Evolutionary conservation across 2,797 vertebrate species (phyloP).

Genomic region (Cyprinodon diabolis): DNA sequence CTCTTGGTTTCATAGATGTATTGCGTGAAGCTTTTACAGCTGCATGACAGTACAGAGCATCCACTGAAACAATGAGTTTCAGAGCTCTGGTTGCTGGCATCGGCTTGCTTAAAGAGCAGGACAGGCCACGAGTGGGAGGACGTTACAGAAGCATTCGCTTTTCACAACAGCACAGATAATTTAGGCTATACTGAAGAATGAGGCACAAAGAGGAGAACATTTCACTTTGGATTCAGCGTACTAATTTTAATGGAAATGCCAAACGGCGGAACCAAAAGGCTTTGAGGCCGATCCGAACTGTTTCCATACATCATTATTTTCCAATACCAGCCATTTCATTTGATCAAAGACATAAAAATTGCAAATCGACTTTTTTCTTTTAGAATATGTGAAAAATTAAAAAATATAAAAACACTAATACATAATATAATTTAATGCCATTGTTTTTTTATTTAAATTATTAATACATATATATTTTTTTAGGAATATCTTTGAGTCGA

Average conservation of each 20-base stretch:
- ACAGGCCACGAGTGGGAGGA: constrained; percentile 4
- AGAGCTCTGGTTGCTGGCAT: not conserved
- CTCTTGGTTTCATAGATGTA: not conserved
- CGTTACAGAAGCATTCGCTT: not conserved
- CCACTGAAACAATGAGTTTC: not conserved
- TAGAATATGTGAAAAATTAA: no score
- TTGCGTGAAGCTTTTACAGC: not conserved
- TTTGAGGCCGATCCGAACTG: not conserved
- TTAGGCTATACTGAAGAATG: not conserved
- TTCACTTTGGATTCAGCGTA: not conserved
- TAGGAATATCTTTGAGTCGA: no score
- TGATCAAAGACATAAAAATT: not conserved
- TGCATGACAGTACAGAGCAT: not conserved
- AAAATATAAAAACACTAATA: not conserved
- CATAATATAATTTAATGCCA: not conserved
- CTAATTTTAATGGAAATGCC: not conserved
- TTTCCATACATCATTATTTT: not conserved
- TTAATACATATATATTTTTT: no score
- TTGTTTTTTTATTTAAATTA: no score
- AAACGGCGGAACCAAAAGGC: not conserved
- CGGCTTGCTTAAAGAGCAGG: not conserved
- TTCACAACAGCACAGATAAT: not conserved
- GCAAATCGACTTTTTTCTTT: not conserved
- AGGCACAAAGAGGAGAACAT: not conserved
- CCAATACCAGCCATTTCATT: not conserved